Conservation (phyloP, 2,797 vertebrate species). For the Silurus lanzhouensis region DNA sequence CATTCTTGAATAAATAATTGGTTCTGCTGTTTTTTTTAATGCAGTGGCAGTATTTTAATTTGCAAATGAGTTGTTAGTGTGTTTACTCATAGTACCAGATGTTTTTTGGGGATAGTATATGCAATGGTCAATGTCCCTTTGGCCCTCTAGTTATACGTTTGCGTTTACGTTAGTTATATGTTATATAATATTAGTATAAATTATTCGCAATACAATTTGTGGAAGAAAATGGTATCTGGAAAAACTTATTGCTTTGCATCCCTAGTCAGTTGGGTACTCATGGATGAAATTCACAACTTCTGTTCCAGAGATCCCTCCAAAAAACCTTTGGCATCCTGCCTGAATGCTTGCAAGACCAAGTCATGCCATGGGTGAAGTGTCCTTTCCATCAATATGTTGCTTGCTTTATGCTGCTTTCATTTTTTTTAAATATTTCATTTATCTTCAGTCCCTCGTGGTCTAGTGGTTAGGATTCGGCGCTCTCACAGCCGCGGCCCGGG, state of each 20-base stretch:
- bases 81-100: not conserved
- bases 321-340: no score
- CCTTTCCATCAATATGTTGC: no score
- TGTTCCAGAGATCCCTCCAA: not conserved
- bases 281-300: not conserved
- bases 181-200: no score
- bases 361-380: not conserved
- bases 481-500: slow-evolving; percentile 71
- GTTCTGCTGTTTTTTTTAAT: not conserved
- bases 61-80: not conserved
- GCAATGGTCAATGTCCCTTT: not conserved
- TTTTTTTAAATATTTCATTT: not conserved
- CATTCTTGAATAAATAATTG: not conserved
- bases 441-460: slow-evolving; percentile 47
- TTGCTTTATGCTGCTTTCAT: not conserved
- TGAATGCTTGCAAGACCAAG: not conserved
- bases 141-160: not conserved
- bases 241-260: not conserved
- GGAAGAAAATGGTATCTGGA: not conserved
- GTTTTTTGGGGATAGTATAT: not conserved
- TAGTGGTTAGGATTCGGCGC: slow-evolving; percentile 62
- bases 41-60: not conserved
- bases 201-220: not conserved
- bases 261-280: not conserved
- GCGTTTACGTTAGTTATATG: not conserved